These are phyloP conservation scores for Brevimyrus niger DNA, from an alignment of 2,113 vertebrate species.

Conservation along the genomic window DNA sequence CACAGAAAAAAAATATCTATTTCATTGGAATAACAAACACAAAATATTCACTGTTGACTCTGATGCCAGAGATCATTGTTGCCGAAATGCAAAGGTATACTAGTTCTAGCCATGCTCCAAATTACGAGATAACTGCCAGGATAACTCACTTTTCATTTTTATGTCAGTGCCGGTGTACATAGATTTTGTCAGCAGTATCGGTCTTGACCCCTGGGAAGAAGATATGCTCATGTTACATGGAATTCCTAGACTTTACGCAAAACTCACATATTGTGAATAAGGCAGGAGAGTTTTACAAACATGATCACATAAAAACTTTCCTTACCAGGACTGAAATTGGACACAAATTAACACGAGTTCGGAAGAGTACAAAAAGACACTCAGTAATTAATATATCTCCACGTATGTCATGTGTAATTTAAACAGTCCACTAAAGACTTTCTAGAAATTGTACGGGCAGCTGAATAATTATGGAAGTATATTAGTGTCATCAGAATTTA, in stretches of 20 bases:
- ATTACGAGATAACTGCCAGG: neutral
- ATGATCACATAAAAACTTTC: conserved; percentile 15
- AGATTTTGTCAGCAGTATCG: conserved; percentile 68
- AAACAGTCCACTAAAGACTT: too few species aligned
- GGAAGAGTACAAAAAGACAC: conserved; percentile 19
- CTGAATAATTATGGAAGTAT: too few species aligned
- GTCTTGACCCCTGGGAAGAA: conserved; percentile 61
- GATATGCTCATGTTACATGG: neutral
- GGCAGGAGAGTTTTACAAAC: neutral
- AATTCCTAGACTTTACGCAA: neutral
- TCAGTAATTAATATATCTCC: conserved; percentile 9
- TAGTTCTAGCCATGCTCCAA: neutral
- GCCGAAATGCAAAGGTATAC: neutral
- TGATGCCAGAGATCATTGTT: neutral
- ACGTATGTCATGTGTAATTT: neutral
- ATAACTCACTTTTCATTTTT: conserved; percentile 64
- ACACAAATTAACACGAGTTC: conserved; percentile 16
- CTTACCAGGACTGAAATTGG: conserved; percentile 11
- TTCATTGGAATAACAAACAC: neutral
- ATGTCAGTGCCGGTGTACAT: conserved; percentile 76
- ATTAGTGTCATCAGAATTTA: too few species aligned
- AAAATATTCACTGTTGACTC: neutral
- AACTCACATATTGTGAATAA: neutral
- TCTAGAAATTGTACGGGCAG: neutral
- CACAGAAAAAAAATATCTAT: neutral